Base-by-base conservation (phyloP, 2,113 vertebrate genomes). In the Craseonycteris thonglongyai region DNA sequence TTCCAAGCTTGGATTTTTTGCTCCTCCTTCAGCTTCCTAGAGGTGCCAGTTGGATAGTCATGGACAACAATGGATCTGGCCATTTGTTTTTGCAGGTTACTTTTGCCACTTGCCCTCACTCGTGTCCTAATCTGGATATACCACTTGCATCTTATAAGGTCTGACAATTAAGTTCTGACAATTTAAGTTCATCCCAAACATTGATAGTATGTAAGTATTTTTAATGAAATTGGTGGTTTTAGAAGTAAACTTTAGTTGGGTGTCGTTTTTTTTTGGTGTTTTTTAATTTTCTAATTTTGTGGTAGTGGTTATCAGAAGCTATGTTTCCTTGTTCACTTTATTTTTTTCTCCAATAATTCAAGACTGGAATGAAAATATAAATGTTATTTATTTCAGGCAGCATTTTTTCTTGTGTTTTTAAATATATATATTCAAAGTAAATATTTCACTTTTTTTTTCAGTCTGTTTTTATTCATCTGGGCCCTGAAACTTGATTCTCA, bases 311-410 rank as follows among this genome's bases (percentile, higher is more conserved):
- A 95, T 61, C 78, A 85, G 45, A 96, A 95, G 42, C 92, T 91
- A 38, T 40, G 38, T 93, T 93, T 94, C 42, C 95, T 96, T 88
- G 24, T 56, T 90, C 33, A 42, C 58, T 90, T 94, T 58, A 76
- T 95, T 93, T 91, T 86, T 96, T 81, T 28, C 51, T 82, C 56
- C 65, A 33, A 94, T 96, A 93, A 90, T 96, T 96, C 95, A 97
- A 97, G 96, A 97, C 97, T 97, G 97, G 97, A 94, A 94, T 33
- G 94, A 96, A 95, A 78, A 16, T 93, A 94, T 95, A 95, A 94
- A 92, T 88, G 54, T 97, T 98, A 96, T 97, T 98, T 98, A 96
- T 97, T 97, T 96, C 71, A 97, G 90, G 42, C 82, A 97, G 88
- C 95, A 96, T 97, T 98, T 94, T 94, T 97, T 95, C 90, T 96